phyloP scores from a whole-genome alignment of 1,140 invertebrate species.

The Drosophila parvula region DNA sequence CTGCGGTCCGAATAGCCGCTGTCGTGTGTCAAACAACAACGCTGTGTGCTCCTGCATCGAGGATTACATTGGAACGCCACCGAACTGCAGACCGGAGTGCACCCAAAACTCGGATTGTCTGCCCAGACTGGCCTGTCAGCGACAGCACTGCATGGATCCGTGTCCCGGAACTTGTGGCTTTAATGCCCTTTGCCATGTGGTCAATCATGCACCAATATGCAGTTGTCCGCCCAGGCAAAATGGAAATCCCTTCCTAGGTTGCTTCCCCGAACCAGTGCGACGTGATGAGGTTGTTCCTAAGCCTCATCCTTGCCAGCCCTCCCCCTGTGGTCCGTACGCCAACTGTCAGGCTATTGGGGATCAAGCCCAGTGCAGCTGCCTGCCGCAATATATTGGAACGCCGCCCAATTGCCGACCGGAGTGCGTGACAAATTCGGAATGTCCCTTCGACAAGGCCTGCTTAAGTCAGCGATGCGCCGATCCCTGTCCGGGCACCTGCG shows the following conservation, averaged over 20 bases:
- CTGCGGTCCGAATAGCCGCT: constrained; percentile 86
- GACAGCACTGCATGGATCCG: constrained; percentile 89
- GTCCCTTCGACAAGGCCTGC: constrained; percentile 85
- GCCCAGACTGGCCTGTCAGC: constrained; percentile 90
- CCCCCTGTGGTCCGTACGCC: constrained; percentile 91
- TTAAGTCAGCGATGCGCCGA: constrained; percentile 89
- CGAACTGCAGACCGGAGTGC: constrained; percentile 93
- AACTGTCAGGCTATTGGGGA: constrained; percentile 87
- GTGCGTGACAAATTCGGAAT: constrained; percentile 93
- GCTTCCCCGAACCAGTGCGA: constrained; percentile 82
- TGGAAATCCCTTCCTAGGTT: constrained; percentile 93
- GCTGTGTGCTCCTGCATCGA: constrained; percentile 87
- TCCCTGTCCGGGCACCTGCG: constrained; percentile 90
- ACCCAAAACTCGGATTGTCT: constrained; percentile 92
- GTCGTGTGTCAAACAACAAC: constrained; percentile 85
- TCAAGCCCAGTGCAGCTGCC: constrained; percentile 89
- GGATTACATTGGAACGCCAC: constrained; percentile 88
- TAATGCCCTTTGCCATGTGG: constrained; percentile 91
- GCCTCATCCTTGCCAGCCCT: constrained; percentile 87
- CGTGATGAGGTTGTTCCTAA: constrained; percentile 47
- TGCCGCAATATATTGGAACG: constrained; percentile 89
- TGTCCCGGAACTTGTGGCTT: constrained; percentile 90
- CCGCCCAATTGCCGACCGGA: constrained; percentile 91
- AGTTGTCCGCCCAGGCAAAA: constrained; percentile 90
- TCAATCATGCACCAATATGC: constrained; percentile 92